Percentiles rank a stretch among this genome's conserved stretches.
phyloP scores from a whole-genome alignment of 2,888 invertebrate genomes.

The Odontothrips loti region DNA sequence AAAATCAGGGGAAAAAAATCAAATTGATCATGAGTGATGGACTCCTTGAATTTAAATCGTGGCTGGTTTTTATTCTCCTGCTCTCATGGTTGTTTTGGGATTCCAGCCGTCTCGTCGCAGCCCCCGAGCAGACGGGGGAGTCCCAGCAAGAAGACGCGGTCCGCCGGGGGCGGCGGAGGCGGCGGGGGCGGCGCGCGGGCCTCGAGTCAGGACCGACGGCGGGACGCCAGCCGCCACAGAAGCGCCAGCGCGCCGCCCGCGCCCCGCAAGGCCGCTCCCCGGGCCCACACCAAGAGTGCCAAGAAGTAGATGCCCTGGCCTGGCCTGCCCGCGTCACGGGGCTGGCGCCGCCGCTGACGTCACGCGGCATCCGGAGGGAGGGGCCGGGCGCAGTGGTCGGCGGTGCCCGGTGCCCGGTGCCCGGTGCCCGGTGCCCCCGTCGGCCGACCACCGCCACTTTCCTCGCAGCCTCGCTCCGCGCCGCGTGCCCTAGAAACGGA shows the following conservation, averaged over 20 bases:
- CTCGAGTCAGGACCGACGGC: background rate
- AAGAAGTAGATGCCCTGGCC: background rate
- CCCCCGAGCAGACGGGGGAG: conserved; percentile 3
- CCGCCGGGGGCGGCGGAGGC: background rate
- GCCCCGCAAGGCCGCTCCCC: background rate
- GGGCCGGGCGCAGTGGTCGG: background rate
- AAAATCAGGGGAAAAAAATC: too few species aligned
- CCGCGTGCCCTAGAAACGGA: too few species aligned
- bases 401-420: too few species aligned
- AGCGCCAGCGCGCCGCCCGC: conserved; percentile 14
- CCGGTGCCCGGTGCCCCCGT: too few species aligned
- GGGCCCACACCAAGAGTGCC: conserved; percentile 6
- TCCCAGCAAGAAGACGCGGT: background rate
- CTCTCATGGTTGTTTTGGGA: background rate
- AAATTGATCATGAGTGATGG: too few species aligned
- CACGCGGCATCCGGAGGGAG: background rate
- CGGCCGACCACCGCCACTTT: too few species aligned
- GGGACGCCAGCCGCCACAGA: conserved; percentile 15
- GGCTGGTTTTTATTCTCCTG: too few species aligned
- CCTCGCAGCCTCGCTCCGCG: too few species aligned
- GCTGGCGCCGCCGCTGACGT: background rate
- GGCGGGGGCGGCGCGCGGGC: background rate
- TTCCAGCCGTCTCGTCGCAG: conserved; percentile 1
- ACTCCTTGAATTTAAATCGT: too few species aligned
- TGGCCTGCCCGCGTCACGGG: background rate